Conservation (phyloP, 1,140 invertebrate species). For the Caerostris extrusa region DNA sequence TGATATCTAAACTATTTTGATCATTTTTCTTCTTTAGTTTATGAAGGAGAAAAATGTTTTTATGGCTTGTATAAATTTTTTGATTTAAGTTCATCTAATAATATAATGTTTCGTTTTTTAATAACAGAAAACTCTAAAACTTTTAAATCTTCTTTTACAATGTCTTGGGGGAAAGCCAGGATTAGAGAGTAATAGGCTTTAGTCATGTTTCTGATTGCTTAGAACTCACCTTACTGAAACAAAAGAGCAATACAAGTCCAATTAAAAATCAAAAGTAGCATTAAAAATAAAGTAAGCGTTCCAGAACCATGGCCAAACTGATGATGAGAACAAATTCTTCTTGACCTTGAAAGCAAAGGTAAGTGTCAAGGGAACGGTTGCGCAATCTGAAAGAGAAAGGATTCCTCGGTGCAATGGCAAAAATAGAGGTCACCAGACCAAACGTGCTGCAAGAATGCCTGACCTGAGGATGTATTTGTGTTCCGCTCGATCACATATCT, state of each 20-base stretch:
- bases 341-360: conserved; percentile 71
- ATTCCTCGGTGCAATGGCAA: conserved; percentile 56
- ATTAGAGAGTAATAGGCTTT: too few relatives aligned
- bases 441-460: conserved; percentile 53
- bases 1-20: too few relatives aligned
- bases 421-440: conserved; percentile 70
- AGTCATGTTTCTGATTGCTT: too few relatives aligned
- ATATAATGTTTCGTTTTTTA: too few relatives aligned
- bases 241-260: neutral
- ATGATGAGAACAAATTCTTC: conserved; percentile 10
- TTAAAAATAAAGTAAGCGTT: conserved; percentile 32
- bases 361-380: conserved; percentile 39
- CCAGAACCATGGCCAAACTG: conserved; percentile 55
- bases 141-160: too few relatives aligned
- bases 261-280: neutral
- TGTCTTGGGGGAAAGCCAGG: too few relatives aligned
- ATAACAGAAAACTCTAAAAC: too few relatives aligned
- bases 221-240: too few relatives aligned
- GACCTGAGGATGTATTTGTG: conserved; percentile 42
- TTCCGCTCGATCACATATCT: neutral
- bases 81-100: too few relatives aligned
- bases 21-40: too few relatives aligned
- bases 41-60: too few relatives aligned
- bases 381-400: neutral
- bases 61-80: too few relatives aligned